phyloP scores from a whole-genome alignment of 2,888 invertebrate species.

The Dendrolimus pini region DNA sequence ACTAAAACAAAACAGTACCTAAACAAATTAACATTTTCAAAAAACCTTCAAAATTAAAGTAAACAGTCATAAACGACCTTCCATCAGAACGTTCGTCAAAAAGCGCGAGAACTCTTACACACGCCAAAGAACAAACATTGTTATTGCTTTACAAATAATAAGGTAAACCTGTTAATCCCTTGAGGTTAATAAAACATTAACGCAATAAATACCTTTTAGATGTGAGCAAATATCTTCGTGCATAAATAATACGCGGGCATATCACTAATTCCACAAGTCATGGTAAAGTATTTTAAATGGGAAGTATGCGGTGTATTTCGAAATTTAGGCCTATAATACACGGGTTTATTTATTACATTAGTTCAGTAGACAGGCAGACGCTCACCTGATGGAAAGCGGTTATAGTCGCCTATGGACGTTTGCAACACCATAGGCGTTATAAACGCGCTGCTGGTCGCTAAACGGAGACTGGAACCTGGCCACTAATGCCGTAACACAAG shows the following conservation, averaged over 20 bases:
- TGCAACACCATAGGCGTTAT: too few species aligned
- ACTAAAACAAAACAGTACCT: too few species aligned
- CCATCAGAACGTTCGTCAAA: not conserved
- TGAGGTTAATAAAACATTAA: constrained; percentile 69
- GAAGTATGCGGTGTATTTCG: too few species aligned
- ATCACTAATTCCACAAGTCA: constrained; percentile 33
- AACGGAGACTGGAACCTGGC: too few species aligned
- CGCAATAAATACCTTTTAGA: constrained; percentile 62
- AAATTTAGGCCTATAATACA: too few species aligned
- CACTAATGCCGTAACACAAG: too few species aligned
- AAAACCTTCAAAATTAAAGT: not conserved
- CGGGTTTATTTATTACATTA: too few species aligned
- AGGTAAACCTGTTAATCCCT: constrained; percentile 61
- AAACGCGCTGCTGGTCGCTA: too few species aligned
- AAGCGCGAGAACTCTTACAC: not conserved
- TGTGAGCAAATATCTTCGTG: constrained; percentile 40
- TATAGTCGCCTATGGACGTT: too few species aligned
- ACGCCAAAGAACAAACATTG: constrained; percentile 40
- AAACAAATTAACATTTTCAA: not conserved
- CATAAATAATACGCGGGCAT: constrained; percentile 22
- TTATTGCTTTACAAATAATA: constrained; percentile 62
- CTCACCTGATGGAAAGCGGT: too few species aligned
- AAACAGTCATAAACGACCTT: not conserved
- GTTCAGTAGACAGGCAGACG: too few species aligned
- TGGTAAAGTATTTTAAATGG: too few species aligned